Evolutionary conservation across 1,140 invertebrate genomes (phyloP).

Genomic region (Conopomorpha cramerella): DNA sequence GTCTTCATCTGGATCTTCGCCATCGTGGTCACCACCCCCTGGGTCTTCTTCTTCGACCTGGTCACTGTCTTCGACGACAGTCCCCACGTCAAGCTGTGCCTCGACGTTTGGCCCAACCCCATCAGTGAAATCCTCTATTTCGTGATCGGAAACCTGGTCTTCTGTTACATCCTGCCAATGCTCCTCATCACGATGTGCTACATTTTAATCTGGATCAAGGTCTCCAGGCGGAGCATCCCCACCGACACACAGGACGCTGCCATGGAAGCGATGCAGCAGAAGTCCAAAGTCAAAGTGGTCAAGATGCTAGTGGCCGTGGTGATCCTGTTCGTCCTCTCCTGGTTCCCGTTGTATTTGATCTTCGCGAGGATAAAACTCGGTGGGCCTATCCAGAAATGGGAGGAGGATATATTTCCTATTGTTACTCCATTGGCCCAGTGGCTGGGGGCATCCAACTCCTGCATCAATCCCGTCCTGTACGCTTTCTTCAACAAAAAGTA

Average conservation of each 20-base stretch:
- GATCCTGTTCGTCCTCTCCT: slow-evolving; percentile 91
- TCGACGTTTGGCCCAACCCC: slow-evolving; percentile 84
- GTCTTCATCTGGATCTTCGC: slow-evolving; percentile 91
- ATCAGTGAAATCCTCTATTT: slow-evolving; percentile 84
- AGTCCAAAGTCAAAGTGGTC: slow-evolving; percentile 92
- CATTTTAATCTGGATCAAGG: slow-evolving; percentile 90
- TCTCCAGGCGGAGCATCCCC: slow-evolving; percentile 84
- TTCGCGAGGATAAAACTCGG: slow-evolving; percentile 86
- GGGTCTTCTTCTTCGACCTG: slow-evolving; percentile 88
- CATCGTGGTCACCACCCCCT: slow-evolving; percentile 81
- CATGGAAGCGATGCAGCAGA: slow-evolving; percentile 89
- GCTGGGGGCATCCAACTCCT: slow-evolving; percentile 94
- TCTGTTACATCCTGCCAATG: slow-evolving; percentile 93
- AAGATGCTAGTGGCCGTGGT: slow-evolving; percentile 97
- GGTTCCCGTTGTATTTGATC: slow-evolving; percentile 92
- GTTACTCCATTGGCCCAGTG: slow-evolving; percentile 93
- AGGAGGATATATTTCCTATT: slow-evolving; percentile 79
- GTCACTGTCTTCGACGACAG: slow-evolving; percentile 74
- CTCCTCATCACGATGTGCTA: slow-evolving; percentile 91
- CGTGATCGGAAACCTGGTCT: slow-evolving; percentile 84
- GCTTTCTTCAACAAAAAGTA: slow-evolving; percentile 98
- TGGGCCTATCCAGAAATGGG: slow-evolving; percentile 69
- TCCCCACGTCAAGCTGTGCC: slow-evolving; percentile 73
- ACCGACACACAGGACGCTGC: slow-evolving; percentile 89
- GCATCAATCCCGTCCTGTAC: slow-evolving; percentile 97